Base-by-base conservation (phyloP, 2,888 invertebrate genomes). In the Spilosoma lubricipeda region DNA sequence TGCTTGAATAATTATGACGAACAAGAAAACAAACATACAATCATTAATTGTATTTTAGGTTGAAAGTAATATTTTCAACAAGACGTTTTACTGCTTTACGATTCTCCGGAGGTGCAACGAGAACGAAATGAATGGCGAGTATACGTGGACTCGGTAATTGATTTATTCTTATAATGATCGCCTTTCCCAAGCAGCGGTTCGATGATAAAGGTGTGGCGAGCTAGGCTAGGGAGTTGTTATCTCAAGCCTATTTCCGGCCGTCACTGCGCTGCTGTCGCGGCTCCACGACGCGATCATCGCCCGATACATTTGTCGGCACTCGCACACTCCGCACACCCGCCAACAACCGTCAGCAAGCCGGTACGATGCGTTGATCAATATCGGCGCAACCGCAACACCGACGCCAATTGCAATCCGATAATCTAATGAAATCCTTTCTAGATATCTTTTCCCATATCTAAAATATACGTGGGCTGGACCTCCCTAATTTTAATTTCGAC, bases 251-350 rank as follows among this genome's bases (percentile, higher is more conserved):
- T 94, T 95, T 95, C 95, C 95, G 95, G 95, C 94, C 94, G 93
- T 95, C 95, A 94, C 87, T 85, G 90, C 86, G 86, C 87, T 88
- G 91, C 93, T 92, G 90, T 84, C 86, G 90, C 90, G 86, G 84
- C 81, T 86, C 86, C 90, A 88, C 89, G 90, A 90, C 91, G 91
- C 93, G 94, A 94, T 95, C 93, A 92, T 91, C 90, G 90, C 90
- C 89, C 88, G 95, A 95, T 95, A 95, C 93, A 95, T 95, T 95
- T 94, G 95, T 95, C 95, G 95, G 95, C 93, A 76, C 71, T 73
- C 67, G 56, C 70, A 63, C 66, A 59, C 70, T 64, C 63, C 72
- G 83, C 87, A 87, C 91, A 86, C 88, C 89, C 87, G 90, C 89
- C 85, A 81, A 77, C 89, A 87, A 86, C 89, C 78, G 63, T 30